Percentiles rank a stretch among this genome's conserved stretches.
phyloP scores from a whole-genome alignment of 1,140 invertebrate species.

The Brachionus rotundiformis region DNA sequence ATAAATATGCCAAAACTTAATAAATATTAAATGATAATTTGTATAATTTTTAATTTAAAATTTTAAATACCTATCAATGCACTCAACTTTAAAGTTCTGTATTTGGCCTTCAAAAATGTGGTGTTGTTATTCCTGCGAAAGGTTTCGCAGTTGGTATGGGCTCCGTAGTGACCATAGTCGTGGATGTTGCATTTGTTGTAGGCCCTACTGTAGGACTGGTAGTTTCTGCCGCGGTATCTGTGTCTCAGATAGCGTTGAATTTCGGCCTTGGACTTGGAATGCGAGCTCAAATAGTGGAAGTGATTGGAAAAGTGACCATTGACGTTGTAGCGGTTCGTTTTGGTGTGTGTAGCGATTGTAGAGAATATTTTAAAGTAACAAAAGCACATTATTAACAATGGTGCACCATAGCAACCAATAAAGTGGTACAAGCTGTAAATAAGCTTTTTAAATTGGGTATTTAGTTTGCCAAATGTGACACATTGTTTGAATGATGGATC shows the following conservation, averaged over 20 bases:
- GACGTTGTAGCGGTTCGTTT: neutral
- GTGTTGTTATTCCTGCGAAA: conserved; percentile 19
- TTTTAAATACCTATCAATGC: conserved; percentile 26
- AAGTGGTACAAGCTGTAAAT: conserved; percentile 44
- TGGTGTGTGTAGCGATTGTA: conserved; percentile 30
- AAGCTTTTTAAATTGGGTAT: conserved; percentile 42
- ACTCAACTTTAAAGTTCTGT: conserved; percentile 41
- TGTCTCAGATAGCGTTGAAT: neutral
- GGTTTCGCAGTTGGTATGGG: neutral
- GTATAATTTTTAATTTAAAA: neutral
- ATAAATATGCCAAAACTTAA: conserved; percentile 37
- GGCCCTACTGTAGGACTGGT: neutral
- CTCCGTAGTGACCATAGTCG: neutral
- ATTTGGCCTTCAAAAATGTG: conserved; percentile 44
- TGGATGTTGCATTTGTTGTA: conserved; percentile 24
- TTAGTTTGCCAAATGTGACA: conserved; percentile 37
- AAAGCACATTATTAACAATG: conserved; percentile 44
- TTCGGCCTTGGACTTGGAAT: neutral
- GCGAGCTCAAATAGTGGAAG: neutral
- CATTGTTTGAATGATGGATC: conserved; percentile 47
- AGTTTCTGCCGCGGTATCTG: neutral
- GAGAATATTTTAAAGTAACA: conserved; percentile 50
- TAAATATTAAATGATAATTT: neutral
- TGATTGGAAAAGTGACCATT: neutral
- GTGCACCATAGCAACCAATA: conserved; percentile 51